Conservation (phyloP, 2,797 vertebrate species). For the Trichosurus vulpecula region DNA sequence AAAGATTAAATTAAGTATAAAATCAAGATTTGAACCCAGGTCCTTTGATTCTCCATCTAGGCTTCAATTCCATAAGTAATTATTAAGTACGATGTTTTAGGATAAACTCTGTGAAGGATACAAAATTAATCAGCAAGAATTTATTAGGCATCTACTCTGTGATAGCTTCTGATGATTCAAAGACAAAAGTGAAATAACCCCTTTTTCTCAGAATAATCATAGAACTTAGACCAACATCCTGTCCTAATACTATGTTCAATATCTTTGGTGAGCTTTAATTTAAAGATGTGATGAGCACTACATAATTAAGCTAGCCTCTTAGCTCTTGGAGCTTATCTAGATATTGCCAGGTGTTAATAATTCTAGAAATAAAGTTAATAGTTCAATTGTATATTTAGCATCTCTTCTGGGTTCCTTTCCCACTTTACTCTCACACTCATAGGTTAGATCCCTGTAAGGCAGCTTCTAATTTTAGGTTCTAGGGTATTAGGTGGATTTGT, state of each 20-base stretch:
- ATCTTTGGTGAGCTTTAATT: background rate
- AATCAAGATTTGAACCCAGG: background rate
- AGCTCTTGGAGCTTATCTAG: too few relatives aligned
- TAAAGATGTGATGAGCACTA: fast-evolving
- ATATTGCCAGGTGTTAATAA: background rate
- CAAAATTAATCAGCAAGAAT: background rate
- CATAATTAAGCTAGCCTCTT: fast-evolving
- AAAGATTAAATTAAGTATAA: background rate
- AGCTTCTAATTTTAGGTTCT: background rate
- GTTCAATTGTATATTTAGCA: background rate
- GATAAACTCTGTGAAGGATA: background rate
- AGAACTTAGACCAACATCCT: background rate
- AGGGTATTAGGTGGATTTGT: background rate
- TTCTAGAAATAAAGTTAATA: background rate
- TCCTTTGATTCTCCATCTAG: background rate
- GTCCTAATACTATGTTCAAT: background rate
- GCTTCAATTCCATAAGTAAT: background rate
- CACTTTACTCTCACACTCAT: background rate
- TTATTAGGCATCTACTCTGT: background rate
- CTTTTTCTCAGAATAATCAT: background rate
- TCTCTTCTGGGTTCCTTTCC: background rate
- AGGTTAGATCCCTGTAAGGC: background rate
- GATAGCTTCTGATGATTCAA: background rate
- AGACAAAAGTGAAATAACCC: background rate
- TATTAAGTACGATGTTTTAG: background rate